Evolutionary conservation across 1,140 invertebrate species (phyloP), one percentile per base, ranked within the genome.

Genomic region (Atta texana): DNA sequence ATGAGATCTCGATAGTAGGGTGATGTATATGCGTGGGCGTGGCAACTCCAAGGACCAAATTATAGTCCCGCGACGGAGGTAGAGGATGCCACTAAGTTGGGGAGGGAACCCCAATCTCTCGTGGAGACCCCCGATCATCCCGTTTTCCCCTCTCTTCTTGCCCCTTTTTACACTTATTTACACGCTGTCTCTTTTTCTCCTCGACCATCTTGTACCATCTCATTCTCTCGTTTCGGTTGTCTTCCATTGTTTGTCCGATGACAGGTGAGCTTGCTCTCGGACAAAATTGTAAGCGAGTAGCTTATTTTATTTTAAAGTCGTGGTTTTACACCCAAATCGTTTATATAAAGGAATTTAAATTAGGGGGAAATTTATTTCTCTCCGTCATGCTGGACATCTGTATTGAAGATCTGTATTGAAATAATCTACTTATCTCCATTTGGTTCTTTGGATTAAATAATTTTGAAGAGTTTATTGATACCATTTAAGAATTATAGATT

Each of bases 241-340:
- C 87, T 72, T 66, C 59, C 81, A 92, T 92, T 92, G 91, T 92
- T 90, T 81, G 84, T 64, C 31, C 69, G 84, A 91, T 89, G 92
- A 94, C 93, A 94, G 93, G 91, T 94, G 91, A 93, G 86, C 89
- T 90, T 88, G 89, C 92, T 92, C 88, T 88, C 81, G 89, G 71
- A 88, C 89, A 87, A 72, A 88, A 93, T 90, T 87, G 71, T 66
- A 57, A 82, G 55, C 39, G 39, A 14, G 2, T 21, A 28, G 49
- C 34, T 74, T 53, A 57, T 39, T 57, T 39, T 57, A 55, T 87
- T 85, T 87, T 76, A 72, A 34, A 69, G 82, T 75, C 63, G 18
- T 89, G 75, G 78, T 89, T 88, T 91, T 89, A 64, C 78, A 53
- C 64, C 66, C 69, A 90, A 89, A 90, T 89, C 90, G 86, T 76